Evolutionary conservation across 2,797 vertebrate genomes (phyloP), one percentile per base, ranked within the genome.

Genomic region (Sebastes minor): DNA sequence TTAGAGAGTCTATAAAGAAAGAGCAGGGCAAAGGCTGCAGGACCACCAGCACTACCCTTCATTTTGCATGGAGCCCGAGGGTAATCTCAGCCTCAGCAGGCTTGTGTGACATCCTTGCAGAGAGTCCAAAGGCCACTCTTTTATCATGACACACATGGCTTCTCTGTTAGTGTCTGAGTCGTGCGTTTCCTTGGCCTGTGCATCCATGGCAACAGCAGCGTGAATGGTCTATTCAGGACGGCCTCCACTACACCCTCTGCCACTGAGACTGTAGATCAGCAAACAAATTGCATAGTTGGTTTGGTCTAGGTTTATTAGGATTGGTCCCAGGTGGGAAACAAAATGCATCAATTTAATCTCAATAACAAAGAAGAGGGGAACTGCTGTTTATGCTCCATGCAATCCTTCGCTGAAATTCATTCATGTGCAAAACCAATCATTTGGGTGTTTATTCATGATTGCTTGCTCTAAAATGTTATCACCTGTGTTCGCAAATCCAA

Each of bases 181-280:
- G 82, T 82, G 75, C 53, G 78, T 90, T 87, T 88, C 87, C 71
- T 88, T 14, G 2, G 62, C 30, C 83, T 71, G 75, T 67, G 91
- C 86, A 83, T 89, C 91, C 93, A 95, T 94, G 90, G 93, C 89
- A 94, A 94, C 92, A 76, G 88, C 74, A 85, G 76, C 59, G 59
- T 94, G 90, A 94, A 94, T 93, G 75, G 91, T 79, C 91, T 75
- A 89, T 91, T 92, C 85, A 89, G 73, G 71, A 53, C n/a, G 20
- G 49, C 78, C 76, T 87, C 63, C 63, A 66, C 73, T 75, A 64
- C 80, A 64, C 76, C 33, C 72, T 72, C 66, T 76, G 83, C 62
- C 67, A 42, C 68, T 84, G 63, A 83, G 80, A 85, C 59, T 84
- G 81, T 52, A 85, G 25, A 78, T 83, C 76, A 78, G 84, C 73